Evolutionary conservation across 35 echinoderm and acorn worm species (phyloP), one percentile per base, ranked within the genome.

Genomic region (Heliocidaris tuberculata): DNA sequence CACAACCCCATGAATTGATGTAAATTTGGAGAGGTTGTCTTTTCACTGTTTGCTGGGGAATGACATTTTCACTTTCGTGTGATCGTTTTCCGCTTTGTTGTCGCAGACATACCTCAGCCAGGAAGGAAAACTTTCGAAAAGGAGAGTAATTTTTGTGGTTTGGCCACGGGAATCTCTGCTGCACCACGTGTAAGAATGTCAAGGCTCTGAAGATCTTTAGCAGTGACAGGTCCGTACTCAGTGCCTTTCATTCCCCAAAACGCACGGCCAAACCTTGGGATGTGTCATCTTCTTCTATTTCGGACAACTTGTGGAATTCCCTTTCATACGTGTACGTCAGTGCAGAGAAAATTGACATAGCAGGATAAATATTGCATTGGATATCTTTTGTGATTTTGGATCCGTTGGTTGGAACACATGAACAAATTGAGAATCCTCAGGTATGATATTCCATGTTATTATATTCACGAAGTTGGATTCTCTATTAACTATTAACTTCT

Each of bases 181-280:
- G 47, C 87, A 89, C 87, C 87, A 89, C 87, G 87, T 89, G 87
- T 89, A 48, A 48, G 87, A 48, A 89, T 48, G 87, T 89, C 87
- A 89, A 27, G 31, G 32, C 9, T 89, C 31, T 89, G 31, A 89
- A 30, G 31, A 24, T 89, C 87, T 12, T 32, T n/a, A 16, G 47
- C 32, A 48, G 31, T 89, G 87, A 89, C 87, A 89, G 31, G 65
- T 48, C 87, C 87, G 87, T 32, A 47, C 87, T 48, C 19, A 19
- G 65, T 78, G 65, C 65, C 17, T 42, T 78, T 78, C 65, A 78
- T 78, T 78, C 65, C 65, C 21, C 4, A 16, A 42, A 32, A 17
- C 47, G 7, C 87, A 47, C 32, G 31, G 24, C 31, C 31, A 32
- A 89, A 11, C 87, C 87, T 89, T 89, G 87, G 29, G 17, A 89